Evolutionary conservation across 53 echinoderm and acorn worm species (phyloP), one percentile per base, ranked within the genome.

Genomic region (Hippasteria phrygiana): DNA sequence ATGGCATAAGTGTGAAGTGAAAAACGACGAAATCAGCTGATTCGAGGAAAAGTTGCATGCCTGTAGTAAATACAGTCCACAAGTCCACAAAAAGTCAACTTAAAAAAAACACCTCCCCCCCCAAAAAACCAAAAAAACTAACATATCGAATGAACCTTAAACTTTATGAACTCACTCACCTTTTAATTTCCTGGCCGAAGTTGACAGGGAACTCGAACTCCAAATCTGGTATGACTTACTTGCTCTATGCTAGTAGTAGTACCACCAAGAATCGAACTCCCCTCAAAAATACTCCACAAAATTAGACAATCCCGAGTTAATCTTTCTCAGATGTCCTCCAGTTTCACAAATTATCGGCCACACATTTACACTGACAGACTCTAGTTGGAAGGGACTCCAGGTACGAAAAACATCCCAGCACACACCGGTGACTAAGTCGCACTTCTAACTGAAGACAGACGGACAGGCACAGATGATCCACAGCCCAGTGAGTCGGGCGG

Each of bases 331-430:
- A 62, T 62, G 80, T 80, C 80, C 38, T 72, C 12, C 67, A 67
- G 26, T 77, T 7, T 26, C 59, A 59, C 59, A 59, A 59, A 22
- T 59, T 59, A 5, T 45, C 5, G 46, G 11, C n/a, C 46, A 45
- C 5, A 45, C 46, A 7, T 45, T 7, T 3, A 75, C 33, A 14
- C 31, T 28, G 45, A 46, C 20, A 22, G 8, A 22, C n/a, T 13
- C 45, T 0, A 40, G 5, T 42, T 7, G 34, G 50, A 64, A 70
- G 85, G 47, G 83, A 46, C 83, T 85, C 85, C 71, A 51, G 85
- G 85, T 85, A 85, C 70, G 85, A 85, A 85, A 43, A 12, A 47
- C 46, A 70, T 85, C 71, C 85, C 71, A 85, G 85, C 65, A 16
- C 20, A 17, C 84, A 22, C 33, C 32, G 53, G 29, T 31, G 75